A percentile compares a stretch with the other conserved stretches of the same genome.
Evolutionary conservation across 2,888 invertebrate genomes (phyloP).

Genomic region (Atrina japonica): DNA sequence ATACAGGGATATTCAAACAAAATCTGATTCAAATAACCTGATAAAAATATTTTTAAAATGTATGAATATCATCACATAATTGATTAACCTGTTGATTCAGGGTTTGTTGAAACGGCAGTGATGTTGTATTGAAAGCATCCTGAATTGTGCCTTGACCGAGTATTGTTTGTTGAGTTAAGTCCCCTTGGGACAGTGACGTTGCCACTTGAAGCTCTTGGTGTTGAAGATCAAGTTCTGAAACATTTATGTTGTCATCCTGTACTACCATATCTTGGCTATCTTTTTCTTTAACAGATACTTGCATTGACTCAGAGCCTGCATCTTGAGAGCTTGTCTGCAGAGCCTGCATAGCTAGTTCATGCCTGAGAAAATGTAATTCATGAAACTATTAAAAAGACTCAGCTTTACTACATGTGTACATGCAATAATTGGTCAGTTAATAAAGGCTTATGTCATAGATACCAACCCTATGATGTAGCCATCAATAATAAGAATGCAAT

Average conservation of each 20-base stretch:
- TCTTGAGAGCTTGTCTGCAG: conserved; percentile 31
- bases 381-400: too few relatives aligned
- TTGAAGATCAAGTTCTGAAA: conserved; percentile 30
- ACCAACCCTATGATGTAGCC: too few relatives aligned
- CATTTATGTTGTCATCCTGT: conserved; percentile 38
- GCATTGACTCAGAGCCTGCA: conserved; percentile 19
- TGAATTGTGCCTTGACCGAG: conserved; percentile 53
- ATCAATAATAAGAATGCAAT: too few relatives aligned
- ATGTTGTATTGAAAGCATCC: conserved; percentile 44
- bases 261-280: conserved; percentile 13
- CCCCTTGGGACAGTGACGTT: conserved; percentile 57
- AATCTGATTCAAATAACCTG: too few relatives aligned
- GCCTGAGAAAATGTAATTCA: conserved; percentile 71
- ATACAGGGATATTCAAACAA: too few relatives aligned
- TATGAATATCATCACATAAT: too few relatives aligned
- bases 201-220: conserved; percentile 61
- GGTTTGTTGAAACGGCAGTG: conserved; percentile 70
- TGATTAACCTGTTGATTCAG: conserved; percentile 75
- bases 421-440: too few relatives aligned
- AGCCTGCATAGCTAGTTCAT: conserved; percentile 82
- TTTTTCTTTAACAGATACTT: conserved; percentile 41
- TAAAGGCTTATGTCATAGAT: too few relatives aligned
- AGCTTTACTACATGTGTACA: too few relatives aligned
- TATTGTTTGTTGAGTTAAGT: conserved; percentile 57
- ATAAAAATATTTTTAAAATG: too few relatives aligned